A percentile compares a stretch with the other conserved stretches of the same genome.
These are phyloP conservation scores for Diprion similis DNA, from an alignment of 1,140 invertebrate species.

Conservation along the genomic window DNA sequence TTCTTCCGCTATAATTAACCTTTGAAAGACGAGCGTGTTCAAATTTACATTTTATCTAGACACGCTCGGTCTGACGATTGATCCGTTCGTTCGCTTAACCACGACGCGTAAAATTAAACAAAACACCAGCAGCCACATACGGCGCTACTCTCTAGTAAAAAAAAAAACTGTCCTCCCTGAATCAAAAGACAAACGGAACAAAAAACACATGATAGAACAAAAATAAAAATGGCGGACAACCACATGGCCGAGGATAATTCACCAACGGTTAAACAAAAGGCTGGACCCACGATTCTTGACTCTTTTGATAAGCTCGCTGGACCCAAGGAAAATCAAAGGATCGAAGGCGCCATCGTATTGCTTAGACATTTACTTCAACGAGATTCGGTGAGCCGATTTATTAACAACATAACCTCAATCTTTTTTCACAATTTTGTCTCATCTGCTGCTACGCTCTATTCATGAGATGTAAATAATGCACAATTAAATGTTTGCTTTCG, in stretches of 20 bases:
- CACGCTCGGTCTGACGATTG: too few relatives aligned
- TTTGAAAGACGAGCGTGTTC: not conserved
- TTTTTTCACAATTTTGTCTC: too few relatives aligned
- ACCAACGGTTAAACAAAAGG: constrained; percentile 32
- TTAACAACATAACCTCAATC: constrained; percentile 34
- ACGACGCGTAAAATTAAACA: constrained; percentile 21
- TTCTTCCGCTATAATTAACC: not conserved
- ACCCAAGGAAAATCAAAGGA: constrained; percentile 48
- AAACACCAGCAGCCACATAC: not conserved
- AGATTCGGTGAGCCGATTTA: constrained; percentile 51
- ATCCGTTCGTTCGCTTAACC: not conserved
- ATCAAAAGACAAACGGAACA: constrained; percentile 9
- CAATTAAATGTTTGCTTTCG: too few relatives aligned
- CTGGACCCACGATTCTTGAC: constrained; percentile 52
- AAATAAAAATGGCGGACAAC: constrained; percentile 31
- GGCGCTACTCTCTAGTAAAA: not conserved
- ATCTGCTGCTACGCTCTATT: constrained; percentile 2
- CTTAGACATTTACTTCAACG: constrained; percentile 51
- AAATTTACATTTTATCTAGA: not conserved
- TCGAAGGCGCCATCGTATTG: constrained; percentile 50
- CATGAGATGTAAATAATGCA: constrained; percentile 12
- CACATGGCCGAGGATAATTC: constrained; percentile 35
- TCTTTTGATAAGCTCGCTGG: constrained; percentile 56
- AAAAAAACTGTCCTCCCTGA: not conserved
- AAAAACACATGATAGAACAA: not conserved